Base-by-base conservation (phyloP, 2,888 invertebrate species). In the Chalcis sispes region DNA sequence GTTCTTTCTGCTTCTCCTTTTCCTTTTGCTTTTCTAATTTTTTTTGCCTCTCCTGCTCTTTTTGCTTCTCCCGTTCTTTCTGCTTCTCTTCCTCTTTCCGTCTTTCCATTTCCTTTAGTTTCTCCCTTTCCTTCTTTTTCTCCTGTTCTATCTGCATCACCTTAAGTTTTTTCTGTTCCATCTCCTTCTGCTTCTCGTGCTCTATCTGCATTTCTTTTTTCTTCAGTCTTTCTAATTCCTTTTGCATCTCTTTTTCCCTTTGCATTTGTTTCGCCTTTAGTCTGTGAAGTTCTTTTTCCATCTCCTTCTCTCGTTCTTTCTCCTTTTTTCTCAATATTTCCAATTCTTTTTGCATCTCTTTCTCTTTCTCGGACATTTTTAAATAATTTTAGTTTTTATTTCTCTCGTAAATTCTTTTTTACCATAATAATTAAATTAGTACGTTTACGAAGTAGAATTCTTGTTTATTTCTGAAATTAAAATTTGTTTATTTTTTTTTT, bases 221-320 rank as follows among this genome's bases (percentile, higher is more conserved):
- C 36, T 64, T 66, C 27, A 66, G 42, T 18, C 67, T 61, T 59
- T 70, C 70, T 59, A 78, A 56, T 25, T 80, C 75, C 42, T 72
- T 69, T 58, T 77, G 69, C 50, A 67, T 64, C 72, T 79, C 77
- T 54, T 73, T 74, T 5, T 66, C 61, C 15, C 70, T 48, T 2
- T 74, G 65, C 10, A 29, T 36, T 56, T 78, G 15, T 73, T 74
- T 48, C 79, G 73, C 59, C n/a, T 75, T 74, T 46, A 80, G 75
- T 54, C 77, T 65, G 50, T 79, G 73, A 72, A 74, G 13, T 64
- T 79, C 78, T 23, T 77, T 79, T 20, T 70, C 64, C 42, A 66
- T 42, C 54, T 76, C 79, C 50, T 75, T 77, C 58, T 81, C 75
- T 18, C 77, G 61, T 15, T 76, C 75, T 23, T 32, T 40, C 52